Evolutionary conservation across 2,113 vertebrate species (phyloP).

Genomic region (Urocynchramus pylzowi): DNA sequence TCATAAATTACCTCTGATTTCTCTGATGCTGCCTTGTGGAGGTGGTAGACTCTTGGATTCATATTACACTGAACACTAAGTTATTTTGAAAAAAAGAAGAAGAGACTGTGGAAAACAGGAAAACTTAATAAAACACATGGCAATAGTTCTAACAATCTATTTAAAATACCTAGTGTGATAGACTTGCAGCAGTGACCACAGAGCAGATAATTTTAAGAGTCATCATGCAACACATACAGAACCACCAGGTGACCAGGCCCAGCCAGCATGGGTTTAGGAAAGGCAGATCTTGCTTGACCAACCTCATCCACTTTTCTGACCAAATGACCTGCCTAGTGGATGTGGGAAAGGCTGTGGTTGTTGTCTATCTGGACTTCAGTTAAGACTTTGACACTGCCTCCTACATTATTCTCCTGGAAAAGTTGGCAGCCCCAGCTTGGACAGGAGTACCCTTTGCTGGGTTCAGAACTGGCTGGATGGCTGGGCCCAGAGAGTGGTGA

Average conservation of each 20-base stretch:
- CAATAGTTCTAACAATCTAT: neutral
- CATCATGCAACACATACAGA: too few relatives aligned
- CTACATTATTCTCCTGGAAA: neutral
- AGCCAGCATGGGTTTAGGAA: neutral
- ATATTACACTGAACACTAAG: neutral
- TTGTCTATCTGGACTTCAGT: neutral
- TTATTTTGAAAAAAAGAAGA: neutral
- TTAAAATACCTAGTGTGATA: neutral
- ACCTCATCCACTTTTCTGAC: neutral
- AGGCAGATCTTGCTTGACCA: neutral
- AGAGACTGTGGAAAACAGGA: neutral
- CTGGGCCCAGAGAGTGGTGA: fast-evolving
- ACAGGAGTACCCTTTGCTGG: neutral
- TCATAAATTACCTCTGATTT: neutral
- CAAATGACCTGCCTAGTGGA: neutral
- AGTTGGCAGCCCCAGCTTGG: neutral
- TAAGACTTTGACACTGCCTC: neutral
- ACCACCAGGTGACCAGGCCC: neutral
- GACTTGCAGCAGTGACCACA: neutral
- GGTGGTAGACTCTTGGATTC: neutral
- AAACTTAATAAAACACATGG: neutral
- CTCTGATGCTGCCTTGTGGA: neutral
- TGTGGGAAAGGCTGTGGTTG: neutral
- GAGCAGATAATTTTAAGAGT: neutral
- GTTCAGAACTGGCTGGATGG: neutral